Percentiles rank a stretch among this genome's conserved stretches.
Conservation (phyloP, 2,797 vertebrate species). For the Prionace glauca region DNA sequence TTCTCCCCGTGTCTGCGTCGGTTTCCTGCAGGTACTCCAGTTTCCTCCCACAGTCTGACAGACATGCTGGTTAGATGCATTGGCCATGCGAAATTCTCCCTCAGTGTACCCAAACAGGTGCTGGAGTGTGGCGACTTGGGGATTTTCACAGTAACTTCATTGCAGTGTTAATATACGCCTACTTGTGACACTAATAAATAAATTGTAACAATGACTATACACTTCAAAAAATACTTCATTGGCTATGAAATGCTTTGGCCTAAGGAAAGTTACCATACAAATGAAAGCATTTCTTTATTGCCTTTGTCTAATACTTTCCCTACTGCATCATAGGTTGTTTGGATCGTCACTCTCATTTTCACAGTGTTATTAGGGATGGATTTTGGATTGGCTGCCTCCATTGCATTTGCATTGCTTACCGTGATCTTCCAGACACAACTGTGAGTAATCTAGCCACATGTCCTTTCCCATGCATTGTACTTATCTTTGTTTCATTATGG, state of each 20-base stretch:
- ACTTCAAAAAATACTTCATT: background rate
- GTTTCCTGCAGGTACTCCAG: too few relatives aligned
- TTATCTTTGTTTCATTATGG: background rate
- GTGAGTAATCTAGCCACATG: constrained; percentile 60
- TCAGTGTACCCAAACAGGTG: too few relatives aligned
- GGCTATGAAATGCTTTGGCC: background rate
- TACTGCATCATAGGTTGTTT: constrained; percentile 65
- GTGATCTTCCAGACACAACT: constrained; percentile 86
- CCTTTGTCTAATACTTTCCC: background rate
- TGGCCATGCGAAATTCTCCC: too few relatives aligned
- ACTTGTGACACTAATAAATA: too few relatives aligned
- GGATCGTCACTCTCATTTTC: constrained; percentile 81
- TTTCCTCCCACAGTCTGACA: too few relatives aligned
- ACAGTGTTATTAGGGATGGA: constrained; percentile 83
- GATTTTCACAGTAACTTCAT: too few relatives aligned
- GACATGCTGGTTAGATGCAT: too few relatives aligned
- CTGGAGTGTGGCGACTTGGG: too few relatives aligned
- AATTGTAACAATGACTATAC: background rate
- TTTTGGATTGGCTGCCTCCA: constrained; percentile 74
- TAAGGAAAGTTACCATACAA: background rate
- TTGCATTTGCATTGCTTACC: constrained; percentile 76
- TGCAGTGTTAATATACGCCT: too few relatives aligned
- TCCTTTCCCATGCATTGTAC: background rate
- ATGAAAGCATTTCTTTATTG: background rate
- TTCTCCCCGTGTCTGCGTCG: too few relatives aligned